Percentiles rank a stretch among this genome's conserved stretches.
These are phyloP conservation scores for Acrocephalus kingi DNA, from an alignment of 2,113 vertebrate species.

Conservation along the genomic window DNA sequence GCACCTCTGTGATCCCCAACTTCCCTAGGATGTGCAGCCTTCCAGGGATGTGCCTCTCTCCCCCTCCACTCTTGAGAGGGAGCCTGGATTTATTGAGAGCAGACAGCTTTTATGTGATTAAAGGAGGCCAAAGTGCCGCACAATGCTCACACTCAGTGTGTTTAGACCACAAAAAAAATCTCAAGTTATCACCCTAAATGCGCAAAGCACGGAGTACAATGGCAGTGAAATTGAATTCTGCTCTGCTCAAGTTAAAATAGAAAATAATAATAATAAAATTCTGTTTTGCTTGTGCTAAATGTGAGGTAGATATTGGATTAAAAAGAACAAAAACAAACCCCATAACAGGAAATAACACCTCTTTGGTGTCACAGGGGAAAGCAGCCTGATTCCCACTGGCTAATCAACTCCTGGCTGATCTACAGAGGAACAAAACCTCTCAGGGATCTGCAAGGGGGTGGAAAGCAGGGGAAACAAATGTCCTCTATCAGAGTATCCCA, in stretches of 20 bases:
- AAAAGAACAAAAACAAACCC: neutral
- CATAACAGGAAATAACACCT: neutral
- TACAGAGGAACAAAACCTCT: neutral
- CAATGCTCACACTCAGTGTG: fast-evolving
- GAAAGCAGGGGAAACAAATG: neutral
- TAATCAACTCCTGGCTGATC: neutral
- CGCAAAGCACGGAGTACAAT: neutral
- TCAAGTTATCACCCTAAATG: neutral
- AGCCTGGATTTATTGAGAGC: neutral
- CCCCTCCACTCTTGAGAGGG: neutral
- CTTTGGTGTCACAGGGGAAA: neutral
- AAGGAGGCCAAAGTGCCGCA: neutral
- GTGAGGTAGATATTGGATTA: neutral
- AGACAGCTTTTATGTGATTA: neutral
- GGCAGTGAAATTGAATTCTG: neutral
- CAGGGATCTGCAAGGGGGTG: neutral
- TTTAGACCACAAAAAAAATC: neutral
- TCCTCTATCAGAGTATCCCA: neutral
- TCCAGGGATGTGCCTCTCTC: neutral
- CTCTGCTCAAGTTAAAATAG: neutral
- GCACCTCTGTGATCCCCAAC: neutral
- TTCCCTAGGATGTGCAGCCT: neutral
- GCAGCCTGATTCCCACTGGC: neutral
- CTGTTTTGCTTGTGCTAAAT: neutral
- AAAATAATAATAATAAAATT: neutral